Conservation (phyloP, 2,888 invertebrate species). For the Leucozona laternaria region DNA sequence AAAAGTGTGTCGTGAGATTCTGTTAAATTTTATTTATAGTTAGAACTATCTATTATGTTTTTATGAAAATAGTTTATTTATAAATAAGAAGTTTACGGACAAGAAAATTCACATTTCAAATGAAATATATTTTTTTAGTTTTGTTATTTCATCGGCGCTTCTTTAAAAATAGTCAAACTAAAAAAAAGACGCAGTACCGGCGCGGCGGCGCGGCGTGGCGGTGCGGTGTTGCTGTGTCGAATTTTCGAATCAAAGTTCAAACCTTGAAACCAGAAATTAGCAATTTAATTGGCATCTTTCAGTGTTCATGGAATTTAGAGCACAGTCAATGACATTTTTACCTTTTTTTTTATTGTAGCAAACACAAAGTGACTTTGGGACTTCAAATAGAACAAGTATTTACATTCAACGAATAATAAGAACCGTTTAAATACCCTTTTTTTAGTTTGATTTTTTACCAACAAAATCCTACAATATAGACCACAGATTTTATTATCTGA, state of each 20-base stretch:
- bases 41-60: no score
- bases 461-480: no score
- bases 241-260: not conserved
- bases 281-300: slow-evolving; percentile 8
- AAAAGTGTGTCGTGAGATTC: no score
- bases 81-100: no score
- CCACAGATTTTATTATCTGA: no score
- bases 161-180: not conserved
- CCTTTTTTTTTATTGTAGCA: not conserved
- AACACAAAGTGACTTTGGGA: not conserved
- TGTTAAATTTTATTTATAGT: no score
- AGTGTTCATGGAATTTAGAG: slow-evolving; percentile 1
- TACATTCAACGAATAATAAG: no score
- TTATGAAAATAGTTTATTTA: no score
- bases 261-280: slow-evolving; percentile 24
- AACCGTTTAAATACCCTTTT: no score
- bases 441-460: no score
- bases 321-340: not conserved
- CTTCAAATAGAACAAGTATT: not conserved
- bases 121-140: not conserved
- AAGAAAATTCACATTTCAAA: no score
- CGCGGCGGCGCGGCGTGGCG: no score
- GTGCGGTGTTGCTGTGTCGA: not conserved
- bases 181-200: not conserved
- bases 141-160: not conserved